Conservation (phyloP, 2,888 invertebrate genomes). For the Mimas tiliae region DNA sequence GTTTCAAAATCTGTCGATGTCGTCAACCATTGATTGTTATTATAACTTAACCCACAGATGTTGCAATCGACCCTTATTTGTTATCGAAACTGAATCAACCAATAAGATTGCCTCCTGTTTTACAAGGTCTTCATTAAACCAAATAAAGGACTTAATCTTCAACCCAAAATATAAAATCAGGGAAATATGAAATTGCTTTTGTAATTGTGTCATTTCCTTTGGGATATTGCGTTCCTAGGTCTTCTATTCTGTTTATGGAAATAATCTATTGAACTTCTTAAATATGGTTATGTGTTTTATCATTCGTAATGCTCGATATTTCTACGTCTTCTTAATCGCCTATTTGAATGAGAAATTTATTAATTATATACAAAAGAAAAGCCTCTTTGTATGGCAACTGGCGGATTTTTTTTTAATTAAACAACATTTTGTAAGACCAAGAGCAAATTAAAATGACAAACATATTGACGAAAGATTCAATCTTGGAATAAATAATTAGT, state of each 20-base stretch:
- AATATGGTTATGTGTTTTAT: neutral
- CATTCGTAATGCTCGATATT: neutral
- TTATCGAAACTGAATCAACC: no score
- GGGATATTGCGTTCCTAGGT: neutral
- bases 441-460: neutral
- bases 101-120: no score
- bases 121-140: no score
- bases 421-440: neutral
- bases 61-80: no score
- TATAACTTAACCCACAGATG: no score
- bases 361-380: conserved; percentile 1
- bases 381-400: neutral
- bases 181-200: neutral
- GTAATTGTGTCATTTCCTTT: neutral
- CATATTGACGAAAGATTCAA: neutral
- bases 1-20: no score
- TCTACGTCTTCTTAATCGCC: conserved; percentile 5
- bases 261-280: neutral
- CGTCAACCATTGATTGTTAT: no score
- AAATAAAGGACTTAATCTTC: neutral
- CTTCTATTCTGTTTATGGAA: neutral
- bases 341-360: neutral
- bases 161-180: neutral
- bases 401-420: conserved; percentile 2
- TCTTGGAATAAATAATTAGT: neutral